Conservation (phyloP, 1,140 invertebrate species). For the Andricus grossulariae region DNA sequence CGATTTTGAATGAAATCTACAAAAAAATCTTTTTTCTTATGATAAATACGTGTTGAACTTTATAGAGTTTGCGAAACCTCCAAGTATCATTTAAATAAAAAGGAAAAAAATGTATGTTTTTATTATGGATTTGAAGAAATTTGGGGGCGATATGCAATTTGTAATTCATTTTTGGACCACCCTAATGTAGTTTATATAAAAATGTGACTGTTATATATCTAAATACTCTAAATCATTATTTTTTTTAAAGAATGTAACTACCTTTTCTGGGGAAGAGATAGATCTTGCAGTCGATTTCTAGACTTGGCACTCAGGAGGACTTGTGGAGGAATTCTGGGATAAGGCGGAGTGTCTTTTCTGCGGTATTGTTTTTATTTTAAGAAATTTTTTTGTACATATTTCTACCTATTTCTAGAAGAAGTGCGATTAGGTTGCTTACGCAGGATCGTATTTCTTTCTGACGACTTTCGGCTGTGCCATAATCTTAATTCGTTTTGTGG, state of each 20-base stretch:
- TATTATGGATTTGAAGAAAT: too few relatives aligned
- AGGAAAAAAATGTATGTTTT: too few relatives aligned
- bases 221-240: too few relatives aligned
- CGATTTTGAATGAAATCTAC: too few relatives aligned
- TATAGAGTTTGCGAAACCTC: too few relatives aligned
- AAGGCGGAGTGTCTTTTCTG: conserved; percentile 49
- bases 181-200: too few relatives aligned
- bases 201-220: too few relatives aligned
- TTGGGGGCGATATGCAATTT: too few relatives aligned
- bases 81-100: too few relatives aligned
- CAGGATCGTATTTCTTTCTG: conserved; percentile 58
- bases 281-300: conserved; percentile 58
- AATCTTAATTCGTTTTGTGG: conserved; percentile 61
- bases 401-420: conserved; percentile 25
- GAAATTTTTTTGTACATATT: background rate
- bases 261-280: conserved; percentile 62
- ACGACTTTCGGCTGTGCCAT: conserved; percentile 63
- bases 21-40: too few relatives aligned
- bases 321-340: conserved; percentile 47
- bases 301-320: conserved; percentile 49
- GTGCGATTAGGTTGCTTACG: conserved; percentile 55
- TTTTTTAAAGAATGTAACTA: conserved; percentile 40
- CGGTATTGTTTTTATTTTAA: background rate
- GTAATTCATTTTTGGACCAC: too few relatives aligned
- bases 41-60: too few relatives aligned